Conservation (phyloP, 2,113 vertebrate species). For the Phalacrocorax pelagicus region DNA sequence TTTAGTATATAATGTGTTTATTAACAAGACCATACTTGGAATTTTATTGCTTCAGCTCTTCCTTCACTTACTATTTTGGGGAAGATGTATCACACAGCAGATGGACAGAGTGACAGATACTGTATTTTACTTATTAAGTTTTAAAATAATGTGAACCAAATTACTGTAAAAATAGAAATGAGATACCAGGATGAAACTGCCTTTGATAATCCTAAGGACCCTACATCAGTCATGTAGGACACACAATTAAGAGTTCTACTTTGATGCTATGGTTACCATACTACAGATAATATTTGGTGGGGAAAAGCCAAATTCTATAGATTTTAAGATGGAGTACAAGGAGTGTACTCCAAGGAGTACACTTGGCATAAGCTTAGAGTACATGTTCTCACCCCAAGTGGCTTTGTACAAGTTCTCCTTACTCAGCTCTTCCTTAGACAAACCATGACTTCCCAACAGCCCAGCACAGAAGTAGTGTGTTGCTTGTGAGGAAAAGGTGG, state of each 20-base stretch:
- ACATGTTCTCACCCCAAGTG: neutral
- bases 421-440: neutral
- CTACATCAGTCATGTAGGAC: neutral
- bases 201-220: neutral
- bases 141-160: conserved; percentile 12
- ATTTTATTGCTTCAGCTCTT: conserved; percentile 18
- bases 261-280: neutral
- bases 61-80: conserved; percentile 32
- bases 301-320: neutral
- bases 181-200: neutral
- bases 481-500: neutral
- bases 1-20: neutral
- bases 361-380: neutral
- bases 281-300: neutral
- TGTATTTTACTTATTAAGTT: conserved; percentile 39
- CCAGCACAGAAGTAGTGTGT: accelerated
- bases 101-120: conserved; percentile 33
- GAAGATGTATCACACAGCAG: conserved; percentile 25
- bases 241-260: neutral
- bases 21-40: neutral
- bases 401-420: neutral
- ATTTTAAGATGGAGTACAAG: neutral
- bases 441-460: neutral
- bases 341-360: neutral
- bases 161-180: neutral